A percentile compares a stretch with the other conserved stretches of the same genome.
Conservation (phyloP, 2,113 vertebrate genomes). For the Proteles cristata region DNA sequence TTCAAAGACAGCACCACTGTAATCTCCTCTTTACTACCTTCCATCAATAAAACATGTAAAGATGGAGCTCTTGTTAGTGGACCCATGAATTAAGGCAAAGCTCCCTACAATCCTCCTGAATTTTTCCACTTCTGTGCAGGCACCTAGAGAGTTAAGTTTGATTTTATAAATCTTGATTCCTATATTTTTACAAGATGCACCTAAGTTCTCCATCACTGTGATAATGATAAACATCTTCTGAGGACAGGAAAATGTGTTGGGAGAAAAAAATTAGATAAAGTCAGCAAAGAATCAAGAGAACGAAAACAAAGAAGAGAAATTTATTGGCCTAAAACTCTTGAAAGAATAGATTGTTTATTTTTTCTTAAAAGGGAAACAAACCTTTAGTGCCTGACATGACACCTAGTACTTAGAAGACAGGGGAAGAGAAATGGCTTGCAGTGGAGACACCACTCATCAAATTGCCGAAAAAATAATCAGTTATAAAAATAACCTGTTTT, state of each 20-base stretch:
- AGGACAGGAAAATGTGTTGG: constrained; percentile 6
- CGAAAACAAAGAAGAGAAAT: not conserved
- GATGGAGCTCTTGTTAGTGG: not conserved
- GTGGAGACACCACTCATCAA: not conserved
- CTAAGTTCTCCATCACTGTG: not conserved
- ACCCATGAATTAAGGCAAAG: not conserved
- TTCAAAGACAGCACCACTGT: not conserved
- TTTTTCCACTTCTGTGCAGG: not conserved
- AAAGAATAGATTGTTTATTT: constrained; percentile 20
- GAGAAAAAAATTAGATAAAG: not conserved
- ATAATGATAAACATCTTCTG: not conserved
- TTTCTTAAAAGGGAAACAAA: not conserved
- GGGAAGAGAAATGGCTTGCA: not conserved
- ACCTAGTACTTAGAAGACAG: not conserved
- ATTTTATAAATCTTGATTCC: constrained; percentile 27
- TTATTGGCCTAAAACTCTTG: not conserved
- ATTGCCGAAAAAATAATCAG: not conserved
- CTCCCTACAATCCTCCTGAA: not conserved
- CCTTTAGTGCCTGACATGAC: not conserved
- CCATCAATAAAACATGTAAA: not conserved
- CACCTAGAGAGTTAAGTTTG: not conserved
- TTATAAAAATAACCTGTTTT: constrained; percentile 42
- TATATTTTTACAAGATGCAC: not conserved
- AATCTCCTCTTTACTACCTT: not conserved
- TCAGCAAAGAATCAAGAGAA: not conserved